Conservation (phyloP, 37 sponge, comb jelly and placozoan genomes). For the Sycon ciliatum region DNA sequence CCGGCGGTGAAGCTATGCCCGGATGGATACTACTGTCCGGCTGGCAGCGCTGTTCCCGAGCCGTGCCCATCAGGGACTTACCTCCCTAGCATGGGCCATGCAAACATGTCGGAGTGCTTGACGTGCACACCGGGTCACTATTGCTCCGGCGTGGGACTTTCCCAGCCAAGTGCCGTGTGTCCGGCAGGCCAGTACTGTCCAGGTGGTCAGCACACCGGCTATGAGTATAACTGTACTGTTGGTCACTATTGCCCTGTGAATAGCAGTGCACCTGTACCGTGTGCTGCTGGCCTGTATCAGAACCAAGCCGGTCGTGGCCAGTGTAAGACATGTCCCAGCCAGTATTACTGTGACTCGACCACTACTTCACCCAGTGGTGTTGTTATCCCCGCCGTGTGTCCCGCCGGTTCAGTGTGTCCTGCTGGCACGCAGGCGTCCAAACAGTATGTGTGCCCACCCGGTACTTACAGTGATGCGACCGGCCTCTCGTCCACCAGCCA, state of each 20-base stretch:
- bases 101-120: constrained; percentile 12
- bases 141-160: background rate
- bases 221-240: background rate
- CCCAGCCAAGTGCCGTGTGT: background rate
- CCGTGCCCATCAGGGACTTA: constrained; percentile 27
- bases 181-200: constrained; percentile 32
- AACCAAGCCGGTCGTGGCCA: background rate
- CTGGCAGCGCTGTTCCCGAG: constrained; percentile 17
- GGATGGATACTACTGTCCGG: constrained; percentile 20
- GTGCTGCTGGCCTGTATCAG: background rate
- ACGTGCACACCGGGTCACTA: constrained; percentile 27
- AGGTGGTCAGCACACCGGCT: background rate
- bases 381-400: background rate
- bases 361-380: background rate
- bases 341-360: background rate
- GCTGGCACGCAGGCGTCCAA: background rate
- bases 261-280: background rate
- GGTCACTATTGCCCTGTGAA: background rate
- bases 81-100: background rate
- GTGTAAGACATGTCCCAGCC: background rate
- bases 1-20: constrained; percentile 20
- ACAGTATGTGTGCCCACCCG: background rate
- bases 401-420: background rate
- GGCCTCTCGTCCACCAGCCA: background rate
- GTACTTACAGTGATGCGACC: background rate